Base-by-base conservation (phyloP, 2,113 vertebrate genomes). In the Heptranchias perlo region DNA sequence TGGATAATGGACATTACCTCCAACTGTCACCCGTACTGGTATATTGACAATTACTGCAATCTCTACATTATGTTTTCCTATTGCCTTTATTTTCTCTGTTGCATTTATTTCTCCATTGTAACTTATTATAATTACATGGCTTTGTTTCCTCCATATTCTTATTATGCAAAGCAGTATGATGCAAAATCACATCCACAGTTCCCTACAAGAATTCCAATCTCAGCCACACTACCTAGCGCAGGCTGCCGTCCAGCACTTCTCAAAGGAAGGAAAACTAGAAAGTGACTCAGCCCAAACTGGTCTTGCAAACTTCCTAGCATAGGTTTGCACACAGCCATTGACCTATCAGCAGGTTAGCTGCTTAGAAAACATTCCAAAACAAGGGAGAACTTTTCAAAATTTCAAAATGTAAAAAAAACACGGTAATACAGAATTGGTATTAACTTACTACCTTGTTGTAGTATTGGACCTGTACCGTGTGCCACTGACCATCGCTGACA, bases 401-500 rank as follows among this genome's bases (percentile, higher is more conserved):
- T 4, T 94, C 39, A 28, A 94, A 95, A 31, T 52, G 13, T 31
- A 0, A 1, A 67, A 95, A 5, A 54, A 47, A n/a, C 96, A 89
- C 8, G 89, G n/a, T 25, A 87, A 23, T 28, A 64, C n/a, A 65
- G 0, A 28, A 44, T 93, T 18, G 10, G 49, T 5, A 31, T 78
- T 61, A 62, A 94, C 96, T 96, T 96, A 97, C 96, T 97, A 99
- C 99, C 99, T 99, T 99, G 97, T 99, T 99, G 97, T 99, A 99
- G 97, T 99, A 99, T 96, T 96, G 98, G 96, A 99, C 98, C 97
- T 99, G 98, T 95, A 99, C 98, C 0, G 98, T 99, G 95, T 99
- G 99, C 99, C 99, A 99, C 96, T 98, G 98, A 11, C 99, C 99
- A 13, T 99, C 99, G 47, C 98, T 99, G 97, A 99, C 98, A 0